phyloP scores from a whole-genome alignment of 92 coral and sea anemone species.

The Parazoanthus swiftii region DNA sequence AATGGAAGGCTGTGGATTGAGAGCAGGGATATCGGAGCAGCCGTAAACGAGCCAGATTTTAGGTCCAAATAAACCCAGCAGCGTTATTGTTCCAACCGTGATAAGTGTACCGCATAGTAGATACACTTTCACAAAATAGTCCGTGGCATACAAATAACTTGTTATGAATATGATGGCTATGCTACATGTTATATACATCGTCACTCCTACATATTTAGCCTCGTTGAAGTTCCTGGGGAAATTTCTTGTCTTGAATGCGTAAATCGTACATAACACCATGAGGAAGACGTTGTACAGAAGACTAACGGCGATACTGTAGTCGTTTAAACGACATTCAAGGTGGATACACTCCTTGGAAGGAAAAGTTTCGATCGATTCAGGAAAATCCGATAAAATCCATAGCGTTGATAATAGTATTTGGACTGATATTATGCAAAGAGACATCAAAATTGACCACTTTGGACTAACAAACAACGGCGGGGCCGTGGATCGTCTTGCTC shows the following conservation, averaged over 20 bases:
- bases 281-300: slow-evolving; percentile 45
- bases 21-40: background rate
- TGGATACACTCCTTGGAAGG: slow-evolving; percentile 30
- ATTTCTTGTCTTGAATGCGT: slow-evolving; percentile 55
- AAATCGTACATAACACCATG: slow-evolving; percentile 52
- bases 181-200: slow-evolving; percentile 55
- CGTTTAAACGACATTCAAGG: slow-evolving; percentile 42
- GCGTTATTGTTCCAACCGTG: slow-evolving; percentile 47
- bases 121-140: slow-evolving; percentile 47
- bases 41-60: slow-evolving; percentile 47
- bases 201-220: slow-evolving; percentile 52
- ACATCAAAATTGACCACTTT: slow-evolving; percentile 44
- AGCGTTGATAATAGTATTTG: slow-evolving; percentile 45
- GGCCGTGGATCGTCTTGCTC: slow-evolving; percentile 30
- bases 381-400: slow-evolving; percentile 46
- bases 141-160: slow-evolving; percentile 47
- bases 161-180: slow-evolving; percentile 50
- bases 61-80: slow-evolving; percentile 54
- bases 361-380: slow-evolving; percentile 29
- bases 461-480: slow-evolving; percentile 43
- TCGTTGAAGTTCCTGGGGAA: slow-evolving; percentile 63
- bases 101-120: slow-evolving; percentile 47
- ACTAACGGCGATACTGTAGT: slow-evolving; percentile 42
- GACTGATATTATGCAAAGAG: slow-evolving; percentile 48
- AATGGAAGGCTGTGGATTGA: background rate